Percentiles rank a stretch among this genome's conserved stretches.
phyloP scores from a whole-genome alignment of 1,140 invertebrate species.

The Copidosoma floridanum region DNA sequence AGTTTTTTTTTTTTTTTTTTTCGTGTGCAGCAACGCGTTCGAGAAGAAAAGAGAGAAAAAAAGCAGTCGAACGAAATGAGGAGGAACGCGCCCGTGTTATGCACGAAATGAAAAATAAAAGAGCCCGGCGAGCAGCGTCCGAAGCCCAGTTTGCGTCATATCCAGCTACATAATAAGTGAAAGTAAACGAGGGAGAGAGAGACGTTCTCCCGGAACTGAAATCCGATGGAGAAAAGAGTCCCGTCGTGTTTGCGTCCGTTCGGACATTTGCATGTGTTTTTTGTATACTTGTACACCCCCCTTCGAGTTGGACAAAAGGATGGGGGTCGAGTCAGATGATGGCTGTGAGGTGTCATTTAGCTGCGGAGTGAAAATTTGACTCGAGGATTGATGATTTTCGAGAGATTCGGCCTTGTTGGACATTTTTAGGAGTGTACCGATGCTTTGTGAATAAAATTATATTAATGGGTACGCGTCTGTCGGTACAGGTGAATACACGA shows the following conservation, averaged over 20 bases:
- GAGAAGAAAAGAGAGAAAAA: background rate
- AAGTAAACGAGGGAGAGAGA: conserved; percentile 43
- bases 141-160: conserved; percentile 42
- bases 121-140: background rate
- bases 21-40: background rate
- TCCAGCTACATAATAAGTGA: conserved; percentile 47
- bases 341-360: no score
- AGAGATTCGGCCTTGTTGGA: no score
- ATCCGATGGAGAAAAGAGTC: no score
- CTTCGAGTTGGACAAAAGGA: no score
- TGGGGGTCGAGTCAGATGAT: no score
- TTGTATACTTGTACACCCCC: no score
- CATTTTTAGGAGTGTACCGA: no score
- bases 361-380: no score
- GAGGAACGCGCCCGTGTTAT: background rate
- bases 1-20: background rate
- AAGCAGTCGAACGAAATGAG: background rate
- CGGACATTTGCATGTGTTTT: background rate
- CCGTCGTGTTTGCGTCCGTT: background rate
- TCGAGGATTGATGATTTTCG: no score
- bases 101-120: background rate
- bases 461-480: no score
- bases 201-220: conserved; percentile 42
- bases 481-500: no score
- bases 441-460: no score